Evolutionary conservation across 2,888 invertebrate genomes (phyloP).

Genomic region (Drosophila mulleri): DNA sequence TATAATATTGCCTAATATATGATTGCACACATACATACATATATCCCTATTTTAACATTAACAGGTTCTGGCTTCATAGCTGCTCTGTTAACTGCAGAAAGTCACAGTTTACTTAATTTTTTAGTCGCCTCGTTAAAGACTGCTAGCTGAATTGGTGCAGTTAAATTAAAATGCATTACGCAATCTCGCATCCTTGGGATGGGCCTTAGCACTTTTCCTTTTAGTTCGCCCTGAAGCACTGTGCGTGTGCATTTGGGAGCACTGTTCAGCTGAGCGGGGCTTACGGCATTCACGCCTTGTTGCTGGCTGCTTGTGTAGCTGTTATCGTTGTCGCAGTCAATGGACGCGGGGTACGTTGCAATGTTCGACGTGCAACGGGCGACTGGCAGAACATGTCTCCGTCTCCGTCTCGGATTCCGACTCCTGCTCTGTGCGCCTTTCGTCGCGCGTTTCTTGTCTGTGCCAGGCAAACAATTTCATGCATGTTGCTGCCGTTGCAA

Average conservation of each 20-base stretch:
- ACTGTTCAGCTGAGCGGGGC: constrained; percentile 38
- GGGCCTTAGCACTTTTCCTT: constrained; percentile 40
- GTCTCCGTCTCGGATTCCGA: too few relatives aligned
- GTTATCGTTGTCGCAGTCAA: constrained; percentile 64
- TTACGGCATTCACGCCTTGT: constrained; percentile 78
- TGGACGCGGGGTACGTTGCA: constrained; percentile 33
- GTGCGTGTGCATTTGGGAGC: constrained; percentile 37
- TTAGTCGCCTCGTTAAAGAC: too few relatives aligned
- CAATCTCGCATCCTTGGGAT: constrained; percentile 5
- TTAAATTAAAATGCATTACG: not conserved
- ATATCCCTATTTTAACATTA: not conserved
- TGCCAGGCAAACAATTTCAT: constrained; percentile 64
- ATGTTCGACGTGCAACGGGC: constrained; percentile 28
- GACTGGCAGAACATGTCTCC: constrained; percentile 71
- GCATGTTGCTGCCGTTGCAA: constrained; percentile 71
- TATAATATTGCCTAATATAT: too few relatives aligned
- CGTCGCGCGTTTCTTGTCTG: constrained; percentile 40
- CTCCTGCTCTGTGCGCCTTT: constrained; percentile 19
- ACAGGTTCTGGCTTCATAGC: too few relatives aligned
- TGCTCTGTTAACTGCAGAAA: not conserved
- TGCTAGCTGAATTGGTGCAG: not conserved
- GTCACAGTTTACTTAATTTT: too few relatives aligned
- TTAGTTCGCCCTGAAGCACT: constrained; percentile 32
- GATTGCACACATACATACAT: too few relatives aligned
- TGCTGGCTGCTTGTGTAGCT: constrained; percentile 60